These are phyloP conservation scores for Platynereis dumerilii DNA, from an alignment of 2,888 invertebrate species.

Conservation along the genomic window DNA sequence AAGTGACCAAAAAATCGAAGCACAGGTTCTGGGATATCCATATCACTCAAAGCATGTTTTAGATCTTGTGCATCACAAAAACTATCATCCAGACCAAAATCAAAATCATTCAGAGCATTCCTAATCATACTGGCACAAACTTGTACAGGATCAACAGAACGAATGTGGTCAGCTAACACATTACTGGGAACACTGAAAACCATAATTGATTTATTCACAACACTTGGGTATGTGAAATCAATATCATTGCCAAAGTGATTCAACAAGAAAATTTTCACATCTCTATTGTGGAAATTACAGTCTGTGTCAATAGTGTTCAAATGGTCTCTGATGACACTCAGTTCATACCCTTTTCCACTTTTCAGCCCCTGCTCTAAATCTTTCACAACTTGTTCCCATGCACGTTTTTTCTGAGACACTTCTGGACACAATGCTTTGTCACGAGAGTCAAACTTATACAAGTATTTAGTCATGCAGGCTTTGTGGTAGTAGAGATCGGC, in stretches of 20 bases:
- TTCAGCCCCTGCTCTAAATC: slow-evolving; percentile 5
- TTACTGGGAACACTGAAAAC: too few relatives aligned
- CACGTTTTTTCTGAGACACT: slow-evolving; percentile 1
- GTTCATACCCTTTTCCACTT: slow-evolving; percentile 7
- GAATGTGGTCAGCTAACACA: too few relatives aligned
- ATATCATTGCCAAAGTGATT: too few relatives aligned
- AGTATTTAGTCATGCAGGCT: slow-evolving; percentile 8
- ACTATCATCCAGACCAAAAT: slow-evolving; percentile 17
- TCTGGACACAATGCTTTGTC: not conserved
- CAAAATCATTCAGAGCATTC: slow-evolving; percentile 5
- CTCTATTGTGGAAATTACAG: too few relatives aligned
- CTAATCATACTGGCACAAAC: slow-evolving; percentile 1
- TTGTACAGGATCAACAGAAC: not conserved
- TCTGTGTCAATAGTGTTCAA: too few relatives aligned
- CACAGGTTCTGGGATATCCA: slow-evolving; percentile 13
- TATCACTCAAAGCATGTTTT: slow-evolving; percentile 16
- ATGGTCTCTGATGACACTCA: not conserved
- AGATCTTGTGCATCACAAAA: slow-evolving; percentile 18
- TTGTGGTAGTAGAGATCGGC: slow-evolving; percentile 13
- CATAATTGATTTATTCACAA: too few relatives aligned
- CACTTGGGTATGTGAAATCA: too few relatives aligned
- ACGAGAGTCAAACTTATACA: slow-evolving; percentile 11
- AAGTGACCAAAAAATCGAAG: slow-evolving; percentile 10
- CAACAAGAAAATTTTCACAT: too few relatives aligned
- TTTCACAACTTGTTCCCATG: slow-evolving; percentile 2